phyloP scores from a whole-genome alignment of 2,797 vertebrate genomes.

The Tragopan temminckii region DNA sequence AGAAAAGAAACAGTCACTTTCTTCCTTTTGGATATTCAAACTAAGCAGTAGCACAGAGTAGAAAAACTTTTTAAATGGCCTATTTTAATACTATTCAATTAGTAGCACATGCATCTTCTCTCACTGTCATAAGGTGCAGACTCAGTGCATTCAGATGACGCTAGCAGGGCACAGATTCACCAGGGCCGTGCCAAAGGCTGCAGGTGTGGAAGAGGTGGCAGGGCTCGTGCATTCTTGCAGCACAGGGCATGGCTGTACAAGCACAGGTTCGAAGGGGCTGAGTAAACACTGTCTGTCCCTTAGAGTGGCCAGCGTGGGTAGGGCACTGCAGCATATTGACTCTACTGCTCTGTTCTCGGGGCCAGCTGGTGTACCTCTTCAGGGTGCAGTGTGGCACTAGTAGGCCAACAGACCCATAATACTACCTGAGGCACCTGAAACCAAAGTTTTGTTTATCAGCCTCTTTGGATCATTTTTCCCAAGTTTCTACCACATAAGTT shows the following conservation, averaged over 20 bases:
- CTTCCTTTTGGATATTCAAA: conserved; percentile 55
- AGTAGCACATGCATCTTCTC: background rate
- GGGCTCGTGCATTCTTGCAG: rapidly evolving
- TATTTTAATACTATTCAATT: background rate
- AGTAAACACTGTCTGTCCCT: background rate
- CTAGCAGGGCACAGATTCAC: rapidly evolving
- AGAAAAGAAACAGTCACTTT: conserved; percentile 16
- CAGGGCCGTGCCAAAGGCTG: rapidly evolving
- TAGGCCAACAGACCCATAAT: background rate
- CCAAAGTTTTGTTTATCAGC: background rate
- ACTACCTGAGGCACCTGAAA: rapidly evolving
- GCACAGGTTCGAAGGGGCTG: rapidly evolving
- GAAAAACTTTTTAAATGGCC: background rate
- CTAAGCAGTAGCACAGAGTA: conserved; percentile 29
- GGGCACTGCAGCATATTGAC: background rate
- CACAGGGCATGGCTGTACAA: background rate
- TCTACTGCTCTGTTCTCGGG: background rate
- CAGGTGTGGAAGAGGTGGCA: background rate
- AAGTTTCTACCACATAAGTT: background rate
- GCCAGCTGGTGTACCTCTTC: rapidly evolving
- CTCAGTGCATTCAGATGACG: background rate
- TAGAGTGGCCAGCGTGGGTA: background rate
- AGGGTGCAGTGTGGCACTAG: rapidly evolving
- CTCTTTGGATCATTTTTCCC: background rate
- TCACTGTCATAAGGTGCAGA: background rate